phyloP scores from a whole-genome alignment of 2,113 vertebrate genomes.

The Chloropsis cyanopogon region DNA sequence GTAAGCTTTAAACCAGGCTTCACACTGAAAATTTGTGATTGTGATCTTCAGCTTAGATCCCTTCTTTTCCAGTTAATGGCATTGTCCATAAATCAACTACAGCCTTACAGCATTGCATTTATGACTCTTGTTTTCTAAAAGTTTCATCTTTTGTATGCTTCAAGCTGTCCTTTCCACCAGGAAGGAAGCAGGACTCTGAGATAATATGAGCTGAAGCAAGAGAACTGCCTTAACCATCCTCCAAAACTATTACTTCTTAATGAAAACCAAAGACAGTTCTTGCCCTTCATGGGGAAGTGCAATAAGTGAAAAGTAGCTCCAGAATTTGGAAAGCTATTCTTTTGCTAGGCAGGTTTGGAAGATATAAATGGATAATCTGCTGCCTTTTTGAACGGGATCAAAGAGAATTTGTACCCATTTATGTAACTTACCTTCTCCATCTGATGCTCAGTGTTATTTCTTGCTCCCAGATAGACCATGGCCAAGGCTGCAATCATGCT shows the following conservation, averaged over 20 bases:
- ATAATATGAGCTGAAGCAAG: not conserved
- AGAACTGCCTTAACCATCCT: not conserved
- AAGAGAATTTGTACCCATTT: not conserved
- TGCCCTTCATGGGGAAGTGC: not conserved
- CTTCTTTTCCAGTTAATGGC: not conserved
- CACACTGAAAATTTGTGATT: not conserved
- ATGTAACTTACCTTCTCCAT: constrained; percentile 80
- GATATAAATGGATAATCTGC: not conserved
- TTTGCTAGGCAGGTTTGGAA: not conserved
- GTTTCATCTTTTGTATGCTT: not conserved
- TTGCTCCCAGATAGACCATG: constrained; percentile 82
- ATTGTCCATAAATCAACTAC: not conserved
- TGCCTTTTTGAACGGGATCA: not conserved
- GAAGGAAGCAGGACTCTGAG: not conserved
- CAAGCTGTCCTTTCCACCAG: not conserved
- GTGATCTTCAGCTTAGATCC: not conserved
- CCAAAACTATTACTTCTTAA: not conserved
- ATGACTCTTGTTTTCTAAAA: not conserved
- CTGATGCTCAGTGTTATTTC: constrained; percentile 78
- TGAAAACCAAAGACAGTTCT: not conserved
- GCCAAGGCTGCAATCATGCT: constrained; percentile 82
- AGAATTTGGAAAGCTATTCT: not conserved
- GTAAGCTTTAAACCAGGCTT: not conserved
- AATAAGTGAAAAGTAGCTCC: not conserved
- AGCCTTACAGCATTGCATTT: not conserved